Conservation (phyloP, 2,888 invertebrate species). For the Plutella xylostella region DNA sequence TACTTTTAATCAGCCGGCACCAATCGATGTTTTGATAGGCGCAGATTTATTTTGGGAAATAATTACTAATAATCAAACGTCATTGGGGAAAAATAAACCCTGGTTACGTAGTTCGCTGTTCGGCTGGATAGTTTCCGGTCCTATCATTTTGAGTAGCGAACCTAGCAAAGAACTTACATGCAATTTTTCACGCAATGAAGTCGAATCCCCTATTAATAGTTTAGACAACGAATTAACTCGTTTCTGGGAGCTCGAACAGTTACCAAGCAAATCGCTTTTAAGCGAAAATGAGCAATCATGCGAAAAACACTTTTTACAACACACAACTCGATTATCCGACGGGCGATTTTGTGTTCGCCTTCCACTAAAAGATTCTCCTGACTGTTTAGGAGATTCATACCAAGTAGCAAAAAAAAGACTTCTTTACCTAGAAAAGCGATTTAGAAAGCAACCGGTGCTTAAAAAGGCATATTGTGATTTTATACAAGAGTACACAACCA, state of each 20-base stretch:
- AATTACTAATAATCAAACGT: not conserved
- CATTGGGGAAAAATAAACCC: not conserved
- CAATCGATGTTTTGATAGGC: not conserved
- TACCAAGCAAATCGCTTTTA: not conserved
- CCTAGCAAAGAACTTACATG: no score
- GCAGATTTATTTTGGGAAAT: not conserved
- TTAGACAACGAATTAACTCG: no score
- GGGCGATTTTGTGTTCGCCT: not conserved
- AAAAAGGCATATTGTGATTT: conserved; percentile 7
- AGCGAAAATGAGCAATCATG: not conserved
- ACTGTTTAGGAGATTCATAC: conserved; percentile 1
- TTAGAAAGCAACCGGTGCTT: not conserved
- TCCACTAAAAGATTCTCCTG: not conserved
- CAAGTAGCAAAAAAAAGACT: not conserved
- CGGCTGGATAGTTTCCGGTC: not conserved
- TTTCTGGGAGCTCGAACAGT: not conserved
- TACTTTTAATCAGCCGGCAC: conserved; percentile 2
- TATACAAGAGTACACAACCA: conserved; percentile 12
- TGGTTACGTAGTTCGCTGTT: not conserved
- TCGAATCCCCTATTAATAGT: not conserved
- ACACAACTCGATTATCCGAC: not conserved
- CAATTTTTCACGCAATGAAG: not conserved
- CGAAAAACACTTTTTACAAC: not conserved
- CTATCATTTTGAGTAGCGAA: no score
- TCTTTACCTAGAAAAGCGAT: not conserved